Conservation (phyloP, 2,797 vertebrate species). For the Capromys pilorides region DNA sequence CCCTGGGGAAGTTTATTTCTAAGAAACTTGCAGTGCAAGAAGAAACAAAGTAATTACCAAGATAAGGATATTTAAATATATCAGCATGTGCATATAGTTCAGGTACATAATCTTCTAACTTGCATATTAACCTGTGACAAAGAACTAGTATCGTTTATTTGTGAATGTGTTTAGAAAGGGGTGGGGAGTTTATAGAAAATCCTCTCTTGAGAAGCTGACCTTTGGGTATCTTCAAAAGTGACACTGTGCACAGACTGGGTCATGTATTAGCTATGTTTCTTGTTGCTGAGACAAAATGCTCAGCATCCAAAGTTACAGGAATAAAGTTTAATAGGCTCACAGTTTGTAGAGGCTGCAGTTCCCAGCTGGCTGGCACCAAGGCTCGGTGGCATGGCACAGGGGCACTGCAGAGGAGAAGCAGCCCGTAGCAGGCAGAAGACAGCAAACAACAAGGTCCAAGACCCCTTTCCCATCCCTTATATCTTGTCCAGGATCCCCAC, state of each 20-base stretch:
- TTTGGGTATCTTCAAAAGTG: not conserved
- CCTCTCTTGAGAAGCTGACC: not conserved
- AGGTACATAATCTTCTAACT: conserved; percentile 12
- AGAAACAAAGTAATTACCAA: conserved; percentile 56
- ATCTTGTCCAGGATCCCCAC: no score
- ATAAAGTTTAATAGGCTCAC: not conserved
- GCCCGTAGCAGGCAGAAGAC: no score
- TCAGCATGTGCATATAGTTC: not conserved
- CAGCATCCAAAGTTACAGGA: not conserved
- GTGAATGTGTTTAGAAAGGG: not conserved
- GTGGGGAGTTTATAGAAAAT: conserved; percentile 25
- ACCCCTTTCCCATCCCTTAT: no score
- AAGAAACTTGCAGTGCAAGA: not conserved
- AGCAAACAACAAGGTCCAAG: no score
- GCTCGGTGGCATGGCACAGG: no score
- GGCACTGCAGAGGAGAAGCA: no score
- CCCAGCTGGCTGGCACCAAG: no score
- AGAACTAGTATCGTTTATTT: not conserved
- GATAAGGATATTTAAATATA: conserved; percentile 13
- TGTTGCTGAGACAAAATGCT: not conserved
- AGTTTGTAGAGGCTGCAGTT: not conserved
- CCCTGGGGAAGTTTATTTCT: not conserved
- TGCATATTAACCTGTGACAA: not conserved
- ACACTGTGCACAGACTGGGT: not conserved
- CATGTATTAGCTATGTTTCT: not conserved